Conservation (phyloP, 2,888 invertebrate species). For the Adelognathus sp. region DNA sequence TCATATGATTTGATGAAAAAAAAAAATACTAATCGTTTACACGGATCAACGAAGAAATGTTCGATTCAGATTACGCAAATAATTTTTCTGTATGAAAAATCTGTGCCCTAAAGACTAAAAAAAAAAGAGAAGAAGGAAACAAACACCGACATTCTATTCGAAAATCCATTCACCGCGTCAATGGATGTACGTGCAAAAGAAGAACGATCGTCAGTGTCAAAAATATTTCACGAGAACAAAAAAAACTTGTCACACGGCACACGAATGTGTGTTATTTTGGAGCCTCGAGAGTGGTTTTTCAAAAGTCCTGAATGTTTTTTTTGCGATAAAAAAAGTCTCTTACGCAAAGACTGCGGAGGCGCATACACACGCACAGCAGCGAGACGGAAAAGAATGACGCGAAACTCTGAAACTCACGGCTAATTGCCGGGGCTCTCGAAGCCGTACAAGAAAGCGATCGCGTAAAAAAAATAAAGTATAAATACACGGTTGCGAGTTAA, state of each 20-base stretch:
- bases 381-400: neutral
- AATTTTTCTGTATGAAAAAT: too few species aligned
- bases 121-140: neutral
- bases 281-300: neutral
- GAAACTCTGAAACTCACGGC: neutral
- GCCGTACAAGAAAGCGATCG: neutral
- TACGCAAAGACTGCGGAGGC: conserved; percentile 7
- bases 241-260: neutral
- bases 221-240: neutral
- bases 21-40: too few species aligned
- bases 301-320: neutral
- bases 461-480: neutral
- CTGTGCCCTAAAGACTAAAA: too few species aligned
- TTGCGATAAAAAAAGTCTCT: neutral
- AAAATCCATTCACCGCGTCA: too few species aligned
- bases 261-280: conserved; percentile 3
- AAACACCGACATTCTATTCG: too few species aligned
- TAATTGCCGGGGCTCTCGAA: neutral
- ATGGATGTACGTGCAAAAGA: neutral
- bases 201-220: neutral
- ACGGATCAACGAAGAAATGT: too few species aligned
- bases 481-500: neutral
- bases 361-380: neutral
- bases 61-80: too few species aligned
- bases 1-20: too few species aligned